Conservation (phyloP, 2,113 vertebrate species). For the Hypocryptadius cinnamomeus region DNA sequence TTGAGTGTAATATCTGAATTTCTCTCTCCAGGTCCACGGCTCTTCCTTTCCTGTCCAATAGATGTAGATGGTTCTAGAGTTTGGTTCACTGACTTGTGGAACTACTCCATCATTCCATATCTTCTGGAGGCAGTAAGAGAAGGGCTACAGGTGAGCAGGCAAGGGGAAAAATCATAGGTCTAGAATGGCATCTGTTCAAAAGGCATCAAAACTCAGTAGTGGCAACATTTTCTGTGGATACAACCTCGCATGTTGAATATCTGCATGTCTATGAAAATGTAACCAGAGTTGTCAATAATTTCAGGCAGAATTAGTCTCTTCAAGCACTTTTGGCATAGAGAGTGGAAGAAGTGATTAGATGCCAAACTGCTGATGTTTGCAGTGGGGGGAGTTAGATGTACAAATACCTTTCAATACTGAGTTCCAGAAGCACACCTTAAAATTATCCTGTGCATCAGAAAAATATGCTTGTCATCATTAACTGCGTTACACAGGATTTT, state of each 20-base stretch:
- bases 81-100: slow-evolving; percentile 99
- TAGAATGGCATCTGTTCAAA: neutral
- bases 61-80: slow-evolving; percentile 94
- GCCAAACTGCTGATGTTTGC: neutral
- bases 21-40: slow-evolving; percentile 82
- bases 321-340: neutral
- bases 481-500: neutral
- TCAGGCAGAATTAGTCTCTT: neutral
- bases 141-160: slow-evolving; percentile 88
- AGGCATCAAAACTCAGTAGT: neutral
- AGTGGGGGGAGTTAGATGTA: neutral
- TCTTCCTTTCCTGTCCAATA: slow-evolving; percentile 96
- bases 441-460: neutral
- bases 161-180: neutral
- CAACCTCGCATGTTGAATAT: neutral
- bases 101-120: slow-evolving; percentile 97
- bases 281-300: neutral
- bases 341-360: neutral
- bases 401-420: neutral
- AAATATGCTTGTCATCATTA: neutral
- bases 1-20: neutral
- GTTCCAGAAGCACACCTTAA: neutral
- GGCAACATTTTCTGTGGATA: neutral
- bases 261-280: neutral
- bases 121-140: slow-evolving; percentile 95